These are phyloP conservation scores for Hydropsyche tenuis DNA, from an alignment of 1,140 invertebrate species.

Conservation along the genomic window DNA sequence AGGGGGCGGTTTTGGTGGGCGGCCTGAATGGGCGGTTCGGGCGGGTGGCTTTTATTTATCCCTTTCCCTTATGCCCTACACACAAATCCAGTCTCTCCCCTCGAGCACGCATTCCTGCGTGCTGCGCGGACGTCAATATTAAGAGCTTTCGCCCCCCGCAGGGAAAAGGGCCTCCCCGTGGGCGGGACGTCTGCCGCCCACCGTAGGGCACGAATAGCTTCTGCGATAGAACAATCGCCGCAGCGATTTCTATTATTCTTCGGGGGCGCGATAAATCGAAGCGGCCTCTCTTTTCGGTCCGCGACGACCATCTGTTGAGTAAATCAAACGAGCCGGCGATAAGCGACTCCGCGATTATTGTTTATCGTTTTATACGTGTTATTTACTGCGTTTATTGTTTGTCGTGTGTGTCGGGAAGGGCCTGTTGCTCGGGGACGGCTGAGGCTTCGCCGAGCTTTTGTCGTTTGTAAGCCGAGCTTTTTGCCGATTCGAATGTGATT, in stretches of 20 bases:
- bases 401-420: neutral
- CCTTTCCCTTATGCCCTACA: constrained; percentile 44
- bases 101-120: constrained; percentile 47
- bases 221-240: constrained; percentile 44
- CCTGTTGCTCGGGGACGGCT: neutral
- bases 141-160: constrained; percentile 33
- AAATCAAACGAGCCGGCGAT: constrained; percentile 5
- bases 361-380: neutral
- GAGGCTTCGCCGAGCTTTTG: neutral
- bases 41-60: constrained; percentile 45
- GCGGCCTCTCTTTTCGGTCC: no score
- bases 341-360: neutral
- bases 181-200: neutral
- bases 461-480: neutral
- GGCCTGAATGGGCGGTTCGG: neutral
- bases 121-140: constrained; percentile 48
- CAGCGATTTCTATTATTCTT: constrained; percentile 34
- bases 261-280: constrained; percentile 12
- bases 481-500: neutral
- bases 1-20: neutral
- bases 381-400: neutral
- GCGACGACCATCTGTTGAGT: constrained; percentile 19
- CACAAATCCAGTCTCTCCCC: constrained; percentile 47
- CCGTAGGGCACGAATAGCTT: constrained; percentile 22
- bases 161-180: neutral